These are phyloP conservation scores for Drosophila pruinosa DNA, from an alignment of 1,140 invertebrate species.

Conservation along the genomic window DNA sequence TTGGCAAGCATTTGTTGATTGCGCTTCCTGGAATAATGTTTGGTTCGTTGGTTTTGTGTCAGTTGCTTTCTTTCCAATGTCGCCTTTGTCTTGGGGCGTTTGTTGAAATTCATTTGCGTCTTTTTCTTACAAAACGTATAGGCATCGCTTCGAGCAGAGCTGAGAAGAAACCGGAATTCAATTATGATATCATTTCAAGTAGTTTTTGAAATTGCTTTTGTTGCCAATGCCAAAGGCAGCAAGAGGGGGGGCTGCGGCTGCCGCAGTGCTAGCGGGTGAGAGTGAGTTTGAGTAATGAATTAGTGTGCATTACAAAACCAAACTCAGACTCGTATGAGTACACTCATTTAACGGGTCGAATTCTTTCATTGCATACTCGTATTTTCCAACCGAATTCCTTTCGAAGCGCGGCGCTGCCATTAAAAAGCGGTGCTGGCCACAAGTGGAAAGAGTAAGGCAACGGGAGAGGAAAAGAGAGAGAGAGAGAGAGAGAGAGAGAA, in stretches of 20 bases:
- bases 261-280: too few relatives aligned
- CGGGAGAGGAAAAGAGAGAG: background rate
- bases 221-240: slow-evolving; percentile 14
- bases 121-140: slow-evolving; percentile 23
- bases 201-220: slow-evolving; percentile 69
- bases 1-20: slow-evolving; percentile 16
- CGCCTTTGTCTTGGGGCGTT: slow-evolving; percentile 66
- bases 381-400: slow-evolving; percentile 64
- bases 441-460: slow-evolving; percentile 7
- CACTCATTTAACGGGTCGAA: slow-evolving; percentile 7
- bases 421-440: slow-evolving; percentile 29
- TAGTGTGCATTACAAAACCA: slow-evolving; percentile 11
- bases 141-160: slow-evolving; percentile 2
- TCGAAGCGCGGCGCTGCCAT: slow-evolving; percentile 30
- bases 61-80: slow-evolving; percentile 47
- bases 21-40: slow-evolving; percentile 3
- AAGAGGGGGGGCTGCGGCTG: too few relatives aligned
- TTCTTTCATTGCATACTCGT: slow-evolving; percentile 42
- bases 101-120: slow-evolving; percentile 52
- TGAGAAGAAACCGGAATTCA: slow-evolving; percentile 54
- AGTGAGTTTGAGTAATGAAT: background rate
- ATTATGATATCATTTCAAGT: slow-evolving; percentile 74
- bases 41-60: slow-evolving; percentile 12
- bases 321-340: background rate
- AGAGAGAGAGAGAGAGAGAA: background rate